A percentile compares a stretch with the other conserved stretches of the same genome.
phyloP scores from a whole-genome alignment of 2,113 vertebrate species.

The Tapirus terrestris region DNA sequence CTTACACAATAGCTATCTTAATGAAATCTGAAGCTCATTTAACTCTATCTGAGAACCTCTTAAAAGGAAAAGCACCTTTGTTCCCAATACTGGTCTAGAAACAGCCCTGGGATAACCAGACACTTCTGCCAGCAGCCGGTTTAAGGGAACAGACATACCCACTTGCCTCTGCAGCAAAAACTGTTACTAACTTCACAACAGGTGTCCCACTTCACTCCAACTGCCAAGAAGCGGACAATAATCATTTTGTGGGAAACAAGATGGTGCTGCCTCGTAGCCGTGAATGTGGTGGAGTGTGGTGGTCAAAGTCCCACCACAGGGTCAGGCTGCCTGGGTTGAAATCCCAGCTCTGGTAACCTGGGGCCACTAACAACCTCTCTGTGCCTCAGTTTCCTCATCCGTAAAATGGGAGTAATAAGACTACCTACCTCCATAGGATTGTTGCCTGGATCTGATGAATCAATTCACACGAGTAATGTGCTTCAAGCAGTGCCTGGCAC shows the following conservation, averaged over 20 bases:
- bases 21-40: slow-evolving; percentile 72
- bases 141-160: not conserved
- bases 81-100: slow-evolving; percentile 38
- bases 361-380: not conserved
- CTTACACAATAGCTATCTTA: slow-evolving; percentile 66
- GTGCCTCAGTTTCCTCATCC: not conserved
- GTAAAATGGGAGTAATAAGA: not conserved
- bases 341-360: not conserved
- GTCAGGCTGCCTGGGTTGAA: not conserved
- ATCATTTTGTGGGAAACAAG: not conserved
- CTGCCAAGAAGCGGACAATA: not conserved
- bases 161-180: not conserved
- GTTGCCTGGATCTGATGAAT: rapidly evolving
- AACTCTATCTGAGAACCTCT: slow-evolving; percentile 60
- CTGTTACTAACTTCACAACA: not conserved
- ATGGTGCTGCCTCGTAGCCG: rapidly evolving
- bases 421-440: rapidly evolving
- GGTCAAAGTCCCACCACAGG: rapidly evolving
- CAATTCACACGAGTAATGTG: rapidly evolving
- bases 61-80: slow-evolving; percentile 65
- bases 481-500: rapidly evolving
- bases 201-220: not conserved
- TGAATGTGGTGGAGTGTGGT: rapidly evolving
- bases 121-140: not conserved
- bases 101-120: not conserved